These are phyloP conservation scores for Brachyopa scutellaris DNA, from an alignment of 2,888 invertebrate genomes.

Conservation along the genomic window DNA sequence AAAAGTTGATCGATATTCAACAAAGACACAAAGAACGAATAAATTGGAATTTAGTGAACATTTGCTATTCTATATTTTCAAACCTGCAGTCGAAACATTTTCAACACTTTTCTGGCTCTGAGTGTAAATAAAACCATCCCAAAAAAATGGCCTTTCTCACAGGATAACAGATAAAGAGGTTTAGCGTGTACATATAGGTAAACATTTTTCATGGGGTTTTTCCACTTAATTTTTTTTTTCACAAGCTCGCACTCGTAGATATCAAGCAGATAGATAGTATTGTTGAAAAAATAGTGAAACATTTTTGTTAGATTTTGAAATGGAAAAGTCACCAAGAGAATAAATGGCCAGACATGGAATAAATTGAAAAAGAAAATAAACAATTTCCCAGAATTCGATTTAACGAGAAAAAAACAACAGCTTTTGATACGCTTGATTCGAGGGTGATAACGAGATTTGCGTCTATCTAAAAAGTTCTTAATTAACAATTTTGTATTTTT, in stretches of 20 bases:
- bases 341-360: background rate
- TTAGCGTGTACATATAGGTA: too few relatives aligned
- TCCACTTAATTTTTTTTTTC: background rate
- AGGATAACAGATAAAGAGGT: background rate
- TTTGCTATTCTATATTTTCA: background rate
- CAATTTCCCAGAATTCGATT: background rate
- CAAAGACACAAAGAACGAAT: too few relatives aligned
- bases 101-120: too few relatives aligned
- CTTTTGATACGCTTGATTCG: slow-evolving; percentile 3
- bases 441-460: background rate
- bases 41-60: background rate
- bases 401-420: background rate
- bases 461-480: background rate
- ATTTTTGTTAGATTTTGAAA: background rate
- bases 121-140: too few relatives aligned
- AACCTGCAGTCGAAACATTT: background rate
- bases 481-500: background rate
- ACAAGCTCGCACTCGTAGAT: background rate
- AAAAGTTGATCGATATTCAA: too few relatives aligned
- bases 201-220: background rate
- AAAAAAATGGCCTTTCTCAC: background rate
- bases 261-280: background rate
- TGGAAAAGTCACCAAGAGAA: background rate
- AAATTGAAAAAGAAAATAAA: background rate
- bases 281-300: background rate